phyloP scores from a whole-genome alignment of 2,113 vertebrate genomes.

The Dolichallabes microphthalmus region DNA sequence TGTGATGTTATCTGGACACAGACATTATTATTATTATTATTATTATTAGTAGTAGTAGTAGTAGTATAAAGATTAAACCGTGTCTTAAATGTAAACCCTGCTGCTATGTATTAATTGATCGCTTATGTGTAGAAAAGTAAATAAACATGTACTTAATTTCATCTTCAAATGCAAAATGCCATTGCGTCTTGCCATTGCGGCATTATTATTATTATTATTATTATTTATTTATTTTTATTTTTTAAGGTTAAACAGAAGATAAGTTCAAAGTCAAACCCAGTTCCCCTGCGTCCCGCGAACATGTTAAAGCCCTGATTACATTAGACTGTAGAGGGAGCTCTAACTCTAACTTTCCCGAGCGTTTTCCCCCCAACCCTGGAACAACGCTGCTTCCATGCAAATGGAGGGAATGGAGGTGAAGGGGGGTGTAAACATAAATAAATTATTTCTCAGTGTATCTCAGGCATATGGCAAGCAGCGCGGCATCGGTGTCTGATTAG shows the following conservation, averaged over 20 bases:
- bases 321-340: constrained; percentile 91
- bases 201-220: not conserved
- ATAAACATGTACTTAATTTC: not conserved
- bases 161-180: not conserved
- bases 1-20: not conserved
- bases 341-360: constrained; percentile 79
- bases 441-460: constrained; percentile 57
- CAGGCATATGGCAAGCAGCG: constrained; percentile 70
- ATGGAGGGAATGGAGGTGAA: constrained; percentile 59
- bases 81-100: not conserved
- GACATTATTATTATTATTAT: not conserved
- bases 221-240: too few relatives aligned
- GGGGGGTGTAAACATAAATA: constrained; percentile 71
- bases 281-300: not conserved
- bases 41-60: too few relatives aligned
- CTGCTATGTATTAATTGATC: not conserved
- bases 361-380: constrained; percentile 54
- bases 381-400: constrained; percentile 69
- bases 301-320: constrained; percentile 26
- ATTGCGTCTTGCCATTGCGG: not conserved
- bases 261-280: not conserved
- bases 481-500: constrained; percentile 57
- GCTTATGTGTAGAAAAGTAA: not conserved
- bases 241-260: not conserved
- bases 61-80: not conserved